These are phyloP conservation scores for Lasioglossum figueresi DNA, from an alignment of 2,888 invertebrate species.

Conservation along the genomic window DNA sequence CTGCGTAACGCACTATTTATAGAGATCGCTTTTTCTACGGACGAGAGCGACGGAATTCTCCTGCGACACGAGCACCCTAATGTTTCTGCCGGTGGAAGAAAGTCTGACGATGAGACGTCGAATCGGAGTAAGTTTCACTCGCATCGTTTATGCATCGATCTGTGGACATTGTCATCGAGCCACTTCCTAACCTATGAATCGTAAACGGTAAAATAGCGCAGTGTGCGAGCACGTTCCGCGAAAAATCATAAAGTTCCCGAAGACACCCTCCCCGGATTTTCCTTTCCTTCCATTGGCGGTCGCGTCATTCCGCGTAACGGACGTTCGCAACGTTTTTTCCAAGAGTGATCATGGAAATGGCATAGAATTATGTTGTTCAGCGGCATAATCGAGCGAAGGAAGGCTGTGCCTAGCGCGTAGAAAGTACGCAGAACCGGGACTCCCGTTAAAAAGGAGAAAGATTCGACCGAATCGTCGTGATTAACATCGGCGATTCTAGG, in stretches of 20 bases:
- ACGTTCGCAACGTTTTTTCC: background rate
- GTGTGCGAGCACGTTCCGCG: background rate
- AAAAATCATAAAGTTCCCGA: background rate
- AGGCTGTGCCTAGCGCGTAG: background rate
- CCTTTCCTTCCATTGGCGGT: background rate
- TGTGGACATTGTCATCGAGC: background rate
- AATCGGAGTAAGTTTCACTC: background rate
- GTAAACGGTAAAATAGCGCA: background rate
- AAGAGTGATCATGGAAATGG: constrained; percentile 19
- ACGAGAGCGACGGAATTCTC: constrained; percentile 5
- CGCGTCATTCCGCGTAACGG: background rate
- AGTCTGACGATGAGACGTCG: background rate
- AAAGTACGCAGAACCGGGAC: constrained; percentile 18
- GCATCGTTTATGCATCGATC: background rate
- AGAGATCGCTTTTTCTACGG: constrained; percentile 33
- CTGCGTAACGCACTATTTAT: constrained; percentile 56
- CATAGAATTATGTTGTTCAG: constrained; percentile 24
- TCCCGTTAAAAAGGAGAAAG: background rate
- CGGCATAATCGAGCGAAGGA: background rate
- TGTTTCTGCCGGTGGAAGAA: background rate
- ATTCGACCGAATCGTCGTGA: background rate
- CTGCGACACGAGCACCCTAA: background rate
- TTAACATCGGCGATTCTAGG: background rate
- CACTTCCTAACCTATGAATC: background rate
- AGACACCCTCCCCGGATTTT: background rate